Evolutionary conservation across 2,797 vertebrate species (phyloP), one percentile per base, ranked within the genome.

Genomic region (Jordanella pulchra): DNA sequence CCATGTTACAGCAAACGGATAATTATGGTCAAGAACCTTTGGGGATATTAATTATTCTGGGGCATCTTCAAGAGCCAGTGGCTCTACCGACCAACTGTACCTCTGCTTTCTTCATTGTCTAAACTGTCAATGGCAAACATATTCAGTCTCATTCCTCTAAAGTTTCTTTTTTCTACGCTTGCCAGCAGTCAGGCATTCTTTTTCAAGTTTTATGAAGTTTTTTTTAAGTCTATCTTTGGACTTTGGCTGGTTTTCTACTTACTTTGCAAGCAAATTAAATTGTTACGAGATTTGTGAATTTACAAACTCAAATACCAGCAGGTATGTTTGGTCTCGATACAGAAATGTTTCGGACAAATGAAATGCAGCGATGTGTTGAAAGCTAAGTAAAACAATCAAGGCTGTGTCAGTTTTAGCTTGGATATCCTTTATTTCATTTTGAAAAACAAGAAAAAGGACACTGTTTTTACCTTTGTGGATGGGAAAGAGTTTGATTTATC

Each of bases 11-110:
- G 81, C 84, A 84, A 86, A 89, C 83, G 69, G 86, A 89, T 88
- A 83, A 83, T 79, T 65, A 13, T 72, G 64, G 87, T 90, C 66
- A 83, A 55, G 86, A 91, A 93, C 92, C 90, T 89, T 90, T 92
- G 89, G 93, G 90, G 88, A 85, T 87, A 89, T 87, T 93, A 94
- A 94, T 94, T 93, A 94, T 92, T 83, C 76, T 75, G 32, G 48
- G 79, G 78, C 91, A 93, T 93, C 92, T 93, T 93, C 91, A 90
- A 85, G 92, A 92, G 91, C 91, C 93, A 90, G 81, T 76, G 61
- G 72, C 80, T 2, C 65, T 39, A 86, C 91, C 87, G 13, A 67
- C 76, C 67, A 71, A 67, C 15, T 61, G 45, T 35, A 13, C 76
- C 82, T 44, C 44, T 25, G 11, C 27, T 25, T 30, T 12, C 67